Conservation (phyloP, 37 sponge, comb jelly and placozoan genomes). For the Bolinopsis microptera region DNA sequence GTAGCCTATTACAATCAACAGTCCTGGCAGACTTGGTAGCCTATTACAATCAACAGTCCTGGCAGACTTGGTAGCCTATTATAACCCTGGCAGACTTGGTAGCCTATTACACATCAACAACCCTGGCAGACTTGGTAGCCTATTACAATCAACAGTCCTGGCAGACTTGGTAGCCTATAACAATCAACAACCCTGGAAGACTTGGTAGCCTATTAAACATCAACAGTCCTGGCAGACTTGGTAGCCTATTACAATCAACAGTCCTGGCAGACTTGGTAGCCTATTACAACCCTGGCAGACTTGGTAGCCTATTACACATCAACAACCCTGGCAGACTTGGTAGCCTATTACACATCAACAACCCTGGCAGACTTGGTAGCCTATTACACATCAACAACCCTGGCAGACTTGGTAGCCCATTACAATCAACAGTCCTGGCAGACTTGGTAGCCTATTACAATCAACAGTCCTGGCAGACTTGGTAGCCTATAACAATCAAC, state of each 20-base stretch:
- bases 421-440: not conserved
- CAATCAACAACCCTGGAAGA: not conserved
- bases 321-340: not conserved
- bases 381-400: not conserved
- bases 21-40: not conserved
- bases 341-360: not conserved
- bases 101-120: not conserved
- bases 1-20: not conserved
- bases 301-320: not conserved
- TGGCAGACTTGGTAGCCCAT: not conserved
- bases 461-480: not conserved
- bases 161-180: not conserved
- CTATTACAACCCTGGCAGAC: constrained; percentile 1
- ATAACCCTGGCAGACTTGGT: too few relatives aligned
- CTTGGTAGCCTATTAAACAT: not conserved
- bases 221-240: not conserved
- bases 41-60: not conserved
- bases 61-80: not conserved
- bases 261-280: not conserved
- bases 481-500: not conserved
- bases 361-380: not conserved
- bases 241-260: not conserved
- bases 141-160: not conserved
- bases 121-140: not conserved
- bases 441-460: not conserved